Conservation (phyloP, 2,113 vertebrate species). For the Bos taurus region ARS-UCD2.0 NC_037330.1:88603501-88604000, state of each 20-base stretch:
- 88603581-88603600: background rate
- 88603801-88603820: background rate
- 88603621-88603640: background rate
- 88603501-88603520: background rate
- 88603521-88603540: background rate
- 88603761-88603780: background rate
- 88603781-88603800: background rate
- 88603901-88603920: background rate
- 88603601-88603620: background rate
- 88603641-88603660: background rate
- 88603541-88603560: background rate
- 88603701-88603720: background rate
- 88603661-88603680: background rate
- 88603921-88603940: background rate
- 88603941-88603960: background rate
- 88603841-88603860: background rate
- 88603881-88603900: background rate
- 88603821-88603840: background rate
- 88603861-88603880: background rate
- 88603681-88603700: background rate
- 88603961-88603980: background rate
- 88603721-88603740: background rate
- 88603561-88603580: background rate
- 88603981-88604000: background rate
- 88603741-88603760: background rate